These are phyloP conservation scores for Gallinago solitaria DNA, from an alignment of 2,797 vertebrate genomes.

Conservation along the genomic window DNA sequence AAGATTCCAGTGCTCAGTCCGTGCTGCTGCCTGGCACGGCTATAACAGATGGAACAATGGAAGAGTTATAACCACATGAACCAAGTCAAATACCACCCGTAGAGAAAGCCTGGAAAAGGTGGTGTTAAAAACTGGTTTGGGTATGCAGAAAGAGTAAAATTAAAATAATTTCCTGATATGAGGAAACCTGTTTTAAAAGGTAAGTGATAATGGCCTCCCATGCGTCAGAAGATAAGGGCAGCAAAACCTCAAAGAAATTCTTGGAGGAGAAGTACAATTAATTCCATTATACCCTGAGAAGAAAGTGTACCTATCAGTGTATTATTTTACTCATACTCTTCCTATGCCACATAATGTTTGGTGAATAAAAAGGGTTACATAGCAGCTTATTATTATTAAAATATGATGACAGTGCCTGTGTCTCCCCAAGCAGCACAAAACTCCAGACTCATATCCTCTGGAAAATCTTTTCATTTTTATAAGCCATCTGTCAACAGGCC, in stretches of 20 bases:
- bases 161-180: not conserved
- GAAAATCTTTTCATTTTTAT: slow-evolving; percentile 44
- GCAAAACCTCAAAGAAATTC: not conserved
- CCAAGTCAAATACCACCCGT: not conserved
- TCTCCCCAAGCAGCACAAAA: slow-evolving; percentile 11
- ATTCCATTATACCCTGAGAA: slow-evolving; percentile 1
- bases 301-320: not conserved
- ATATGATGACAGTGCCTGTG: not conserved
- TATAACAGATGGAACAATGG: not conserved
- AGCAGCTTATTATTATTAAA: slow-evolving; percentile 45
- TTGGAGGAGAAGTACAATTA: not conserved
- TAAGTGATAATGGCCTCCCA: not conserved
- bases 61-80: not conserved
- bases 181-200: not conserved
- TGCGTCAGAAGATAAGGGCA: not conserved
- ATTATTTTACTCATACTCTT: not conserved
- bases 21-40: not conserved
- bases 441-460: not conserved
- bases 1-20: not conserved
- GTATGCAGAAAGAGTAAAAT: not conserved
- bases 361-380: slow-evolving; percentile 6
- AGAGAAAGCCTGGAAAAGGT: not conserved
- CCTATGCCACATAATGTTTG: not conserved
- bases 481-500: slow-evolving; percentile 56
- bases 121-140: not conserved